Conservation (phyloP, 2,113 vertebrate species). For the Sinocyclocheilus rhinocerous region DNA sequence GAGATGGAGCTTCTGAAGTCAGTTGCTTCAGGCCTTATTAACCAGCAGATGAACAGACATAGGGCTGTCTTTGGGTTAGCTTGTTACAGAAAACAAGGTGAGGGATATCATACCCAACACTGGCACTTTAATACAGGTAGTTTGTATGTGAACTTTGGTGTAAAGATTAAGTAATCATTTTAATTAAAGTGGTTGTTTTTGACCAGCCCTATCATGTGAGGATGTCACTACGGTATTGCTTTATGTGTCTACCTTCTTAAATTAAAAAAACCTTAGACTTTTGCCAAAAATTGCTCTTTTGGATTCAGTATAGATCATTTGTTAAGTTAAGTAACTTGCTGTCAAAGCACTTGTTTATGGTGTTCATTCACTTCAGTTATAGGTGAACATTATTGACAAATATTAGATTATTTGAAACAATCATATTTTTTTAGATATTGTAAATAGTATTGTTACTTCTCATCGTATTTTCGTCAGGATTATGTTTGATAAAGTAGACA, state of each 20-base stretch:
- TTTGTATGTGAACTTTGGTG: not conserved
- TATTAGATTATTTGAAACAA: not conserved
- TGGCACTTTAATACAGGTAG: not conserved
- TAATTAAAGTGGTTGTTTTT: not conserved
- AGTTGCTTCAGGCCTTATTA: conserved; percentile 31
- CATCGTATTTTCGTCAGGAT: not conserved
- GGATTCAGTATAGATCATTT: too few relatives aligned
- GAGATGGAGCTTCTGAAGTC: conserved; percentile 12
- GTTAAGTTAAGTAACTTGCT: too few relatives aligned
- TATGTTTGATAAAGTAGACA: not conserved
- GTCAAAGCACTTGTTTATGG: too few relatives aligned
- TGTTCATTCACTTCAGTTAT: too few relatives aligned
- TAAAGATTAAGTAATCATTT: not conserved
- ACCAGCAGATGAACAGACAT: conserved; percentile 42
- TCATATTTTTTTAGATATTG: not conserved
- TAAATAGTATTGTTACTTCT: not conserved
- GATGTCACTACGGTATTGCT: not conserved
- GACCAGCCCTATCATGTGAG: not conserved
- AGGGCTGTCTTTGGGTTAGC: conserved; percentile 42
- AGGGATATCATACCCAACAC: not conserved
- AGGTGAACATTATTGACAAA: not conserved
- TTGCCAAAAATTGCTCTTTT: not conserved
- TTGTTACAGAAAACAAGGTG: conserved; percentile 23
- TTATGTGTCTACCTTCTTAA: not conserved
- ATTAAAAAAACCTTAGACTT: not conserved